phyloP scores from a whole-genome alignment of 2,797 vertebrate species.

The Halcyon smyrnensis region DNA sequence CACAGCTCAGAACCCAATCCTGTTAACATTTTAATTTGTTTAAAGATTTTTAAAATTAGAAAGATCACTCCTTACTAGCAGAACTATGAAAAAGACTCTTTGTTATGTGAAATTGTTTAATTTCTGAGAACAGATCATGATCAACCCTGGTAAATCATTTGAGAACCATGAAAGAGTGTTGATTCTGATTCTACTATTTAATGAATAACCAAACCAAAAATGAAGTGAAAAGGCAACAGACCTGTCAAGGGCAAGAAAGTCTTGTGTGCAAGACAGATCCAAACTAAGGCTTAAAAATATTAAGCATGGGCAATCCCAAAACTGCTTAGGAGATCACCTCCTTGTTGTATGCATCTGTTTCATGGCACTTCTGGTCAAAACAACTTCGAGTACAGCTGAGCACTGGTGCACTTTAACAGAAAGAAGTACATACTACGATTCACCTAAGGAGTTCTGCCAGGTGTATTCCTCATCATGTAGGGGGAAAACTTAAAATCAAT shows the following conservation, averaged over 20 bases:
- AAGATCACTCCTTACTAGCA: neutral
- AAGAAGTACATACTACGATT: rapidly evolving
- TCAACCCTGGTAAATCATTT: neutral
- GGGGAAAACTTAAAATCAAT: neutral
- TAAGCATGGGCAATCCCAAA: neutral
- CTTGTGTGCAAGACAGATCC: neutral
- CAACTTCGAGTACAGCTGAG: neutral
- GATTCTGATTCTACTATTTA: neutral
- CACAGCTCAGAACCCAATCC: neutral
- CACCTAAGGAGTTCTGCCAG: neutral
- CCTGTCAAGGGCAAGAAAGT: neutral
- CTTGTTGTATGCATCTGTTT: neutral
- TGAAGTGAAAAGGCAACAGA: neutral
- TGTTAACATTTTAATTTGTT: neutral
- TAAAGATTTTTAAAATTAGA: neutral
- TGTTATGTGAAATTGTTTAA: neutral
- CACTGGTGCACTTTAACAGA: neutral
- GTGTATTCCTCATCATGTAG: neutral
- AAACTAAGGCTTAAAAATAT: neutral
- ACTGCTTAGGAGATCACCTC: neutral
- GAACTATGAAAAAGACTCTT: neutral
- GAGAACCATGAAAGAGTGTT: neutral
- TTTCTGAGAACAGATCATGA: neutral
- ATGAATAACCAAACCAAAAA: neutral
- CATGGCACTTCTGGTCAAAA: neutral